Percentiles rank a stretch among this genome's conserved stretches.
Evolutionary conservation across 1,140 invertebrate species (phyloP).

Genomic region (Psix sp.): DNA sequence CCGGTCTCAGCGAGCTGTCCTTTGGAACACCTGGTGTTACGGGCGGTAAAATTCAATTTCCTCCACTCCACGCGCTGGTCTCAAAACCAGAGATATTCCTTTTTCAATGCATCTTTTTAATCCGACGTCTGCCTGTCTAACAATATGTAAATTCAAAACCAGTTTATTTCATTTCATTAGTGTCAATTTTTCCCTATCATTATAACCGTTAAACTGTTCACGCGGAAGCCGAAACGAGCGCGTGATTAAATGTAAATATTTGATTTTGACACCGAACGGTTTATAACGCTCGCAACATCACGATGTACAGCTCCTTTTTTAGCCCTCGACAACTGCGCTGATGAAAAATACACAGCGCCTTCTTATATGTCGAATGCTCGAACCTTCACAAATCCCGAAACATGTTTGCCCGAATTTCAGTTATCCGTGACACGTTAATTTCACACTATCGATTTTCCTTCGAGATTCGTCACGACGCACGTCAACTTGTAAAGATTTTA

Average conservation of each 20-base stretch:
- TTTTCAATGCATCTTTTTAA: conserved; percentile 52
- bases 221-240: conserved; percentile 28
- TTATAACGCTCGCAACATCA: conserved; percentile 1
- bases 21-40: conserved; percentile 60
- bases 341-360: conserved; percentile 9
- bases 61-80: conserved; percentile 23
- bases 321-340: conserved; percentile 1
- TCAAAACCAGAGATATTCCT: conserved; percentile 54
- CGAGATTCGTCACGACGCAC: no score
- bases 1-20: conserved; percentile 47
- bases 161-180: conserved; percentile 52
- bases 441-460: no score
- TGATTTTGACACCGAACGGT: conserved; percentile 28
- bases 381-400: no score
- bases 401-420: no score
- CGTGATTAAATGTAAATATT: conserved; percentile 50
- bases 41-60: conserved; percentile 58
- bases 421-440: no score
- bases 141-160: conserved; percentile 54
- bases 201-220: conserved; percentile 33
- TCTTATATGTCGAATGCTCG: not conserved
- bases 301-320: conserved; percentile 11
- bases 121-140: conserved; percentile 42
- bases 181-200: conserved; percentile 32
- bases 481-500: no score